Evolutionary conservation across 2,888 invertebrate species (phyloP).

Genomic region (Eilema depressum): DNA sequence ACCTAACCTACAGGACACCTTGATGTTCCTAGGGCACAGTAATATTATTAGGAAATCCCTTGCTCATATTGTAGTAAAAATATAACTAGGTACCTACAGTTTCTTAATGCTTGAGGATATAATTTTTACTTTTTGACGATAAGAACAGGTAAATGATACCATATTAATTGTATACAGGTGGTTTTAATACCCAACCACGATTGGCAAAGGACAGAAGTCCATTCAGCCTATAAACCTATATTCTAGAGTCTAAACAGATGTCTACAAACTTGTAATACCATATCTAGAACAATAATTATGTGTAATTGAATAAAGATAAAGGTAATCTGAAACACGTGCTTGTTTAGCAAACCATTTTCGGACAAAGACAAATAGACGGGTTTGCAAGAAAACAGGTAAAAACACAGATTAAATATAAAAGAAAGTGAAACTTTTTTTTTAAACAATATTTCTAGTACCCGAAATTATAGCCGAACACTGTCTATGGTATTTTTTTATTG

Average conservation of each 20-base stretch:
- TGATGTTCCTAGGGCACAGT: neutral
- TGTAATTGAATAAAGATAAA: constrained; percentile 8
- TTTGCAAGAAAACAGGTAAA: constrained; percentile 14
- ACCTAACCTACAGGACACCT: neutral
- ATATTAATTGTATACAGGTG: constrained; percentile 32
- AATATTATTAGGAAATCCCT: too few species aligned
- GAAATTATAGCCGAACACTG: too few species aligned
- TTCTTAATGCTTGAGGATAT: too few species aligned
- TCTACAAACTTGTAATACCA: neutral
- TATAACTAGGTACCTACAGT: too few species aligned
- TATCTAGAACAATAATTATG: constrained; percentile 13
- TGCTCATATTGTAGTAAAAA: too few species aligned
- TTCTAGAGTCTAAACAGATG: constrained; percentile 28
- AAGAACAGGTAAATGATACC: constrained; percentile 20
- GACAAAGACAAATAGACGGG: constrained; percentile 5
- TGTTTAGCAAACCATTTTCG: neutral
- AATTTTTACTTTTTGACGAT: neutral
- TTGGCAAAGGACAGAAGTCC: constrained; percentile 22
- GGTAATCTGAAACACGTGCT: constrained; percentile 19
- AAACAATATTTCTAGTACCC: too few species aligned
- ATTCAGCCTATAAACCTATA: constrained; percentile 21
- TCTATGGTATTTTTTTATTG: too few species aligned
- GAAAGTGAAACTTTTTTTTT: neutral
- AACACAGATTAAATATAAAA: constrained; percentile 8
- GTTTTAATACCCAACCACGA: constrained; percentile 16